Evolutionary conservation across 2,888 invertebrate species (phyloP).

Genomic region (Himalopsyche tibetana): DNA sequence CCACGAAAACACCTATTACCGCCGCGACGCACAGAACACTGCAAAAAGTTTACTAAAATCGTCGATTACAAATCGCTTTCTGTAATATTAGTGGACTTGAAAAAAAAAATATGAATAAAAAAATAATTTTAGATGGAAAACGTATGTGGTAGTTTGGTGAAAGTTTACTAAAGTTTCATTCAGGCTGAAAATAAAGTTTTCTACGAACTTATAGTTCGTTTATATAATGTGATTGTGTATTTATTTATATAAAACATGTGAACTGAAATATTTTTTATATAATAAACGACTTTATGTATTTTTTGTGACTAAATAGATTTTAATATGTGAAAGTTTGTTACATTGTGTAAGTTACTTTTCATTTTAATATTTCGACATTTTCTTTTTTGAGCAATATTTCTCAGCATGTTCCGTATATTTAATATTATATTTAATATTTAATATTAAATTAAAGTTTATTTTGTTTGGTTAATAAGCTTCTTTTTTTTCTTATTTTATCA

Average conservation of each 20-base stretch:
- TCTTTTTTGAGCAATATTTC: no score
- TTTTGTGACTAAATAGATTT: conserved; percentile 9
- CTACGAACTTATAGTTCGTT: background rate
- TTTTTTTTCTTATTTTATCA: no score
- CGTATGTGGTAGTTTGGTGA: conserved; percentile 12
- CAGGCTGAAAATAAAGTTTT: background rate
- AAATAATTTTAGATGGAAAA: background rate
- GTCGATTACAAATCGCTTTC: background rate
- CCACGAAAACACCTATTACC: background rate
- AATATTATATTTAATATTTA: no score
- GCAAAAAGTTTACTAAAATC: background rate
- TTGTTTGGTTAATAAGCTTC: no score
- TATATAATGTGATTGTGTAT: background rate
- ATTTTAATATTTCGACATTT: no score
- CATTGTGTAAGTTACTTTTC: background rate
- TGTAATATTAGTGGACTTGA: background rate
- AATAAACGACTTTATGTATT: background rate
- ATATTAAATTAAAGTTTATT: no score
- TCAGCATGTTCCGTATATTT: no score
- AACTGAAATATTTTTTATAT: background rate
- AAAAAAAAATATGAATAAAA: background rate
- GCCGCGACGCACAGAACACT: background rate
- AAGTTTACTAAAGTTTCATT: conserved; percentile 11
- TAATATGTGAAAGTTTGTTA: background rate
- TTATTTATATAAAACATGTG: background rate